Evolutionary conservation across 64 coral and sea anemone species (phyloP), one percentile per base, ranked within the genome.

Genomic region (Stichodactyla helianthus): DNA sequence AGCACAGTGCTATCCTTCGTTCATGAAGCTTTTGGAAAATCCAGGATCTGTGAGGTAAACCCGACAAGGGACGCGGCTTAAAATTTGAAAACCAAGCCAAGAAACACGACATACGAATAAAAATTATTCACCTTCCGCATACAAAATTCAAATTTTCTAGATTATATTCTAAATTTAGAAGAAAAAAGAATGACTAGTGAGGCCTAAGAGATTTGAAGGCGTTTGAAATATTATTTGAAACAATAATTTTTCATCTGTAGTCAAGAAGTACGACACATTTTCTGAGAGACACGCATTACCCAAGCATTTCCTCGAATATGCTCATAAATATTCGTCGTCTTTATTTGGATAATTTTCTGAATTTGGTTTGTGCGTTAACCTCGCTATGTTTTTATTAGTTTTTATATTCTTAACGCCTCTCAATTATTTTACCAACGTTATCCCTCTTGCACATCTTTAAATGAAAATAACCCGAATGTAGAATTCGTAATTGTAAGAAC

Each of bases 21-120:
- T 96, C 28, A 96, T 96, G 94, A 89, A 92, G 94, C 77, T 96
- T 80, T n/a, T 96, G 91, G 94, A 96, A 76, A 92, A 92, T 53
- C 91, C 91, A 50, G 91, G 68, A n/a, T 92, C 91, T 14, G 91
- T 92, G 25, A 92, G 86, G 87, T 92, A 83, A 88, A 88, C 53
- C 55, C 19, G 6, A 18, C 62, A 7, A 65, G 62, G 19, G 18
- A 22, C 62, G 19, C 20, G 62, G 22, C 1, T 65, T 6, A n/a
- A 18, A 8, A n/a, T 8, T n/a, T 65, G 62, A 65, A 6, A 9
- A 65, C 14, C 18, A 23, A n/a, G 18, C 19, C 22, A n/a, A 1
- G 18, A 65, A 74, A 8, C 12, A 13, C 8, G 27, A 31, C 68
- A 31, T 23, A 74, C 68, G 25, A 13, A 68, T 26, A n/a, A 27